Conservation (phyloP, 2,797 vertebrate genomes). For the Holocentrus rufus region DNA sequence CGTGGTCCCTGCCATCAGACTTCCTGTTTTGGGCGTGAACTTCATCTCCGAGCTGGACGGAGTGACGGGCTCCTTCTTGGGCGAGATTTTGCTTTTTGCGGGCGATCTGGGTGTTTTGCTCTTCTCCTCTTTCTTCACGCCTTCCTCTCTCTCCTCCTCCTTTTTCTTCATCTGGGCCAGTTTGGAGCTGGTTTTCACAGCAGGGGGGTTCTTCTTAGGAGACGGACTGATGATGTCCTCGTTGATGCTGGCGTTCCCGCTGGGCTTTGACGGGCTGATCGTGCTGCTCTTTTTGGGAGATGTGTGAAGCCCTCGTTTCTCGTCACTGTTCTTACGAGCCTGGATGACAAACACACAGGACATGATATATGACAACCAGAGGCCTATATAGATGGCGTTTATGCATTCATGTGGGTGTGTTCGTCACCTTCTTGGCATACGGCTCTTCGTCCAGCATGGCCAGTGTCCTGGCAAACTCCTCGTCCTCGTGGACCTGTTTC, state of each 20-base stretch:
- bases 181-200: constrained; percentile 85
- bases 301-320: constrained; percentile 26
- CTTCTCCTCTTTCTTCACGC: constrained; percentile 60
- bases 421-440: constrained; percentile 86
- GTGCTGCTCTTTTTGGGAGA: constrained; percentile 71
- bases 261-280: constrained; percentile 51
- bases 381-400: background rate
- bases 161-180: constrained; percentile 86
- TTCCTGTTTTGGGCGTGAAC: constrained; percentile 66
- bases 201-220: constrained; percentile 66
- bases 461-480: constrained; percentile 93
- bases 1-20: constrained; percentile 51
- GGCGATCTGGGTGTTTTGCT: constrained; percentile 74
- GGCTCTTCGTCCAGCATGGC: constrained; percentile 91
- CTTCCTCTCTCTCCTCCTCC: constrained; percentile 71
- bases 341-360: constrained; percentile 36
- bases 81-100: constrained; percentile 76
- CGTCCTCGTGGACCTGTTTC: constrained; percentile 93
- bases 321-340: constrained; percentile 70
- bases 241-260: background rate
- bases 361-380: background rate
- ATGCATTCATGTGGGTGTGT: background rate
- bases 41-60: constrained; percentile 51
- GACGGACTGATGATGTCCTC: constrained; percentile 69
- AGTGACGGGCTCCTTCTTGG: constrained; percentile 77